Conservation (phyloP, 2,888 invertebrate species). For the Hanleya hanleyi region DNA sequence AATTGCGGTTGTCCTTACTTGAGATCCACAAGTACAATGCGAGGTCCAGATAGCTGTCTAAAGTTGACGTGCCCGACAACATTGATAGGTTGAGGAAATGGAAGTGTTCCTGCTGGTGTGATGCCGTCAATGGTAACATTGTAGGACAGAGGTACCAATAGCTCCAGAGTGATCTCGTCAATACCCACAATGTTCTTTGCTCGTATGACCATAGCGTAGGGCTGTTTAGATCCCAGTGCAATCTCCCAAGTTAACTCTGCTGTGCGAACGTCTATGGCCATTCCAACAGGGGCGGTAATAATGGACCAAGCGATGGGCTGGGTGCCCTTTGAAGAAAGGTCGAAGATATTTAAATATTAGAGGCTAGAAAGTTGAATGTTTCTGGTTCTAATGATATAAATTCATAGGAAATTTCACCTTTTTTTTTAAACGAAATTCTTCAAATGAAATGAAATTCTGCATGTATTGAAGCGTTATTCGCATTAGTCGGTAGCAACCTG, state of each 20-base stretch:
- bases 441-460: too few relatives aligned
- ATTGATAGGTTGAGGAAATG: slow-evolving; percentile 19
- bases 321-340: too few relatives aligned
- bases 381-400: too few relatives aligned
- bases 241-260: slow-evolving; percentile 28
- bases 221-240: slow-evolving; percentile 9
- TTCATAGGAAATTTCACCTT: too few relatives aligned
- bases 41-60: not conserved
- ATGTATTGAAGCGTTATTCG: too few relatives aligned
- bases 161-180: slow-evolving; percentile 17
- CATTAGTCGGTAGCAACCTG: too few relatives aligned
- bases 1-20: slow-evolving; percentile 11
- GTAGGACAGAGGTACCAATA: slow-evolving; percentile 30
- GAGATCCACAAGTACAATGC: slow-evolving; percentile 27
- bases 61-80: slow-evolving; percentile 25
- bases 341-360: too few relatives aligned
- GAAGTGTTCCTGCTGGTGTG: slow-evolving; percentile 13
- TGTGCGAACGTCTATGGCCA: slow-evolving; percentile 19
- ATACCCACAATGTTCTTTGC: slow-evolving; percentile 31
- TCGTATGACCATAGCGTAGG: slow-evolving; percentile 16
- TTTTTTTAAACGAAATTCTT: too few relatives aligned
- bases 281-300: slow-evolving; percentile 9
- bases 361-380: too few relatives aligned
- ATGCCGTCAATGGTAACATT: slow-evolving; percentile 13
- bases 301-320: slow-evolving; percentile 27